Percentiles rank a stretch among this genome's conserved stretches.
Conservation (phyloP, 2,888 invertebrate genomes). For the Parnassius orleans region DNA sequence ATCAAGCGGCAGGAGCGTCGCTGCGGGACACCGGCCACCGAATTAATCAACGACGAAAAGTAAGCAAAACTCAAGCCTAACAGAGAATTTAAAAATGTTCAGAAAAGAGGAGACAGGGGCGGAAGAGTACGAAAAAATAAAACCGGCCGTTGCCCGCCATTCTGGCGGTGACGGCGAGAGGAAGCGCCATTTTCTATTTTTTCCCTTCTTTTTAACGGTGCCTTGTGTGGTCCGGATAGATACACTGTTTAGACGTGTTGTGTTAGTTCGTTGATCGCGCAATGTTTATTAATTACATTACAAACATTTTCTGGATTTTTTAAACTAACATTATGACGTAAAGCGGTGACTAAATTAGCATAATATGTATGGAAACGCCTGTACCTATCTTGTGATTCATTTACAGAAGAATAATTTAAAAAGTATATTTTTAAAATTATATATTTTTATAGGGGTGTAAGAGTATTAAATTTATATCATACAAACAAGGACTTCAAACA, state of each 20-base stretch:
- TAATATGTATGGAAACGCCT: no score
- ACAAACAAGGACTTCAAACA: neutral
- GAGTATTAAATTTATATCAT: no score
- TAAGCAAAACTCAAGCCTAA: constrained; percentile 55
- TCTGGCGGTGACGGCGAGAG: constrained; percentile 74
- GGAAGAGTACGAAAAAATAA: constrained; percentile 64
- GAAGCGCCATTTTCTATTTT: constrained; percentile 69
- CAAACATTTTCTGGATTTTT: neutral
- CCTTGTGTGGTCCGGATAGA: constrained; percentile 22
- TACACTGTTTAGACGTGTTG: constrained; percentile 26
- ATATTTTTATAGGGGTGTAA: no score
- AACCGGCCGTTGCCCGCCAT: constrained; percentile 61
- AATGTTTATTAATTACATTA: neutral
- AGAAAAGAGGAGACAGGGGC: constrained; percentile 57
- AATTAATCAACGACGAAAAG: constrained; percentile 72
- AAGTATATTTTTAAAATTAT: no score
- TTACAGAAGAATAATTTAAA: no score
- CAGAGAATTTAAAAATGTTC: constrained; percentile 55
- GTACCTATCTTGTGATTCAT: no score
- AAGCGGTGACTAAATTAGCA: no score
- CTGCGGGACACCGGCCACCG: constrained; percentile 68
- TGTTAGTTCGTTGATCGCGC: constrained; percentile 9
- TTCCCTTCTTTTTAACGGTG: constrained; percentile 48
- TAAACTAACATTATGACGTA: no score
- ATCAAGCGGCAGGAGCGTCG: constrained; percentile 64